These are phyloP conservation scores for Petrocephalus microphthalmus DNA, from an alignment of 2,113 vertebrate species.

Conservation along the genomic window DNA sequence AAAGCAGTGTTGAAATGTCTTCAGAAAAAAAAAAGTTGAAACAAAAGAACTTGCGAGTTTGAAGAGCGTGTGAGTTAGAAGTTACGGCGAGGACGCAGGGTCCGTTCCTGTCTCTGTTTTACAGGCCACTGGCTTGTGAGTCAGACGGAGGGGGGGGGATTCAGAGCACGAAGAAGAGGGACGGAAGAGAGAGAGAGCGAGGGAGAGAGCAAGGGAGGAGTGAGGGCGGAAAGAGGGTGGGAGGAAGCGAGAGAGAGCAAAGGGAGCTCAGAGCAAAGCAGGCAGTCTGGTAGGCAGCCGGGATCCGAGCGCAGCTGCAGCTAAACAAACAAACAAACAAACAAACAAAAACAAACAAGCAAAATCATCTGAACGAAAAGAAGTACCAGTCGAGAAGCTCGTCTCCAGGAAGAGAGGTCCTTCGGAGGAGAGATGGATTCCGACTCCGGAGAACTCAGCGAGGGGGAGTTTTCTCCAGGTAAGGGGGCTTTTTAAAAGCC, in stretches of 20 bases:
- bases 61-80: neutral
- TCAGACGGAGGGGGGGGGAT: neutral
- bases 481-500: conserved; percentile 34
- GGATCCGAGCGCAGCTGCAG: conserved; percentile 51
- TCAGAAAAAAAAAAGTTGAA: neutral
- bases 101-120: neutral
- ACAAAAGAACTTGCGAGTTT: too few species aligned
- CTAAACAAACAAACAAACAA: conserved; percentile 33
- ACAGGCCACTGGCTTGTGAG: neutral
- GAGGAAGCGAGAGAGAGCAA: conserved; percentile 18
- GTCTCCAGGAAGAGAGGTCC: conserved; percentile 39
- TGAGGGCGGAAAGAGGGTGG: conserved; percentile 29
- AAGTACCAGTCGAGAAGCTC: conserved; percentile 25
- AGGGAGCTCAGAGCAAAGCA: conserved; percentile 47
- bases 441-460: conserved; percentile 91
- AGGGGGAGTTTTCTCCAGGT: conserved; percentile 86
- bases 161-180: neutral
- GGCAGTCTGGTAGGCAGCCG: conserved; percentile 34
- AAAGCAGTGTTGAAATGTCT: neutral
- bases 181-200: neutral
- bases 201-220: neutral
- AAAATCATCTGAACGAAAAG: conserved; percentile 27
- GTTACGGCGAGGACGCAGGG: neutral
- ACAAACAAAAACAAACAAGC: neutral
- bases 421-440: conserved; percentile 78